Evolutionary conservation across 2,113 vertebrate species (phyloP).

Genomic region (Actenoides hombroni): DNA sequence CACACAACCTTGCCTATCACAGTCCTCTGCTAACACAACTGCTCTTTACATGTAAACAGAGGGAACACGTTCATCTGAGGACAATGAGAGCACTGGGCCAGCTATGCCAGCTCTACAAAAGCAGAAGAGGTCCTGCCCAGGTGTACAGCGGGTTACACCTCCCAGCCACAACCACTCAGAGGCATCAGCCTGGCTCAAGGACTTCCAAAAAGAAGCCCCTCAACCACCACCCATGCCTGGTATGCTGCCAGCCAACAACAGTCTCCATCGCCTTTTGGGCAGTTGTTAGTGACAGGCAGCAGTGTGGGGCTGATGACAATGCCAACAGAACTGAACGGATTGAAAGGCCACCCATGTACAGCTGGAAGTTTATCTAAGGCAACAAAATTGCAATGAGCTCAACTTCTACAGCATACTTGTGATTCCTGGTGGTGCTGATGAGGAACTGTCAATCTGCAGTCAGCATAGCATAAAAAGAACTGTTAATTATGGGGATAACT

Average conservation of each 20-base stretch:
- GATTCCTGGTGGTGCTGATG: background rate
- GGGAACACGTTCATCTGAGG: background rate
- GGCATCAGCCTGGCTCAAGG: background rate
- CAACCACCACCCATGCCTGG: rapidly evolving
- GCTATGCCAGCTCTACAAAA: background rate
- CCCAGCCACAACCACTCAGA: background rate
- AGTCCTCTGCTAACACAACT: background rate
- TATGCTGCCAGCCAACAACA: background rate
- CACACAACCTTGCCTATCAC: background rate
- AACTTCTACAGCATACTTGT: background rate
- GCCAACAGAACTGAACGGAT: background rate
- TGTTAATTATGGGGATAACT: background rate
- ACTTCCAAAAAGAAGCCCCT: background rate
- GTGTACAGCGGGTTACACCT: background rate
- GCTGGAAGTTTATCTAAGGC: background rate
- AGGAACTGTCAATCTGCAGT: background rate
- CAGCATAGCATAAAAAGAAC: background rate
- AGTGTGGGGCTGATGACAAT: background rate
- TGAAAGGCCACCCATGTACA: background rate
- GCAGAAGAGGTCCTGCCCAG: background rate
- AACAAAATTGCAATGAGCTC: background rate
- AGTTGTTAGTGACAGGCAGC: background rate
- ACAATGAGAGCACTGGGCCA: background rate
- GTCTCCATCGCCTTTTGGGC: background rate
- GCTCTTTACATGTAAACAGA: background rate